These are phyloP conservation scores for Dichetophora obliterata DNA, from an alignment of 2,888 invertebrate species.

Conservation along the genomic window DNA sequence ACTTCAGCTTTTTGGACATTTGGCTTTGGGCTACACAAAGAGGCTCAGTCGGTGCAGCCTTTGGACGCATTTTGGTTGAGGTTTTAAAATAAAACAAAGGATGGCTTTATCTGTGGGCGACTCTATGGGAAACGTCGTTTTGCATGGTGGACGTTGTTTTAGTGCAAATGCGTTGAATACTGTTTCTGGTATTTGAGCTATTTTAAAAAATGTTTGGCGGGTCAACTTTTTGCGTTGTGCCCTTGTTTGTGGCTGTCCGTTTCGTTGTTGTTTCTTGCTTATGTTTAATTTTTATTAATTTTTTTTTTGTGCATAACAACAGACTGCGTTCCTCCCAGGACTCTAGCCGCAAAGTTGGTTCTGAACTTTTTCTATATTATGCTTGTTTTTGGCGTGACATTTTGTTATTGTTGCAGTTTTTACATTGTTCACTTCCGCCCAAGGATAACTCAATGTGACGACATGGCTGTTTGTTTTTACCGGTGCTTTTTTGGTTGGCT, in stretches of 20 bases:
- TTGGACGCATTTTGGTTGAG: neutral
- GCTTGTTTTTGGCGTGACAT: too few species aligned
- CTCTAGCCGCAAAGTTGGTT: neutral
- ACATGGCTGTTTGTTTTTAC: neutral
- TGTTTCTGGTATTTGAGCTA: neutral
- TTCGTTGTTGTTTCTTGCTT: neutral
- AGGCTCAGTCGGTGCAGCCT: neutral
- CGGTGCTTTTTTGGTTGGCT: neutral
- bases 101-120: conserved; percentile 24
- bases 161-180: conserved; percentile 14
- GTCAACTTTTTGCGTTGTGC: conserved; percentile 25
- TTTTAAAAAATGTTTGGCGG: conserved; percentile 21
- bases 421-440: neutral
- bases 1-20: neutral
- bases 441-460: conserved; percentile 19
- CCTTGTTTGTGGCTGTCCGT: conserved; percentile 10
- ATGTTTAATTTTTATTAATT: neutral
- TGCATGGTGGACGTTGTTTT: neutral
- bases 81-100: neutral
- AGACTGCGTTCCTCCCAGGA: neutral
- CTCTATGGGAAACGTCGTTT: neutral
- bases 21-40: neutral
- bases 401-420: neutral
- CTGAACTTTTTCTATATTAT: neutral
- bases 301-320: neutral